A percentile compares a stretch with the other conserved stretches of the same genome.
These are phyloP conservation scores for Cotesia chilonis DNA, from an alignment of 1,140 invertebrate genomes.

Conservation along the genomic window DNA sequence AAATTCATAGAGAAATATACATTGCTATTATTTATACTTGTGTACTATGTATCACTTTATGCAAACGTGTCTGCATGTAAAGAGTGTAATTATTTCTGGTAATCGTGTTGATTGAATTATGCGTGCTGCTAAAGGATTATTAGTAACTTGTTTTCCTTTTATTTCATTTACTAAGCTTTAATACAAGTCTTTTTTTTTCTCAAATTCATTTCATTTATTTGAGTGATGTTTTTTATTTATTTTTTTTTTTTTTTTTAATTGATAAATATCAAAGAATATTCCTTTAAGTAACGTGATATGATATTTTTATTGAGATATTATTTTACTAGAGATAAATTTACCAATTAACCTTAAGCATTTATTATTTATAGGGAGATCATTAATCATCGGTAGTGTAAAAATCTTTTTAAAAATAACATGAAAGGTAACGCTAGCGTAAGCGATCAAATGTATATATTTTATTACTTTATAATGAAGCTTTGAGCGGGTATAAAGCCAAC, in stretches of 20 bases:
- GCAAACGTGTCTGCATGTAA: not conserved
- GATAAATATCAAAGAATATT: not conserved
- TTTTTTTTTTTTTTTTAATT: not conserved
- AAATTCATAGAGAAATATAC: constrained; percentile 3
- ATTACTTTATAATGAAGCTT: too few species aligned
- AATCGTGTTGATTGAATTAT: constrained; percentile 13
- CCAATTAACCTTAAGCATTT: constrained; percentile 7
- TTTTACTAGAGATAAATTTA: not conserved
- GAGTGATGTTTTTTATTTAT: not conserved
- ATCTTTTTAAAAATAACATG: too few species aligned
- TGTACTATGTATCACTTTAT: not conserved
- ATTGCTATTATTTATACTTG: constrained; percentile 5
- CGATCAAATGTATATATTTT: too few species aligned
- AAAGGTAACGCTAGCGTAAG: too few species aligned
- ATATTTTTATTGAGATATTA: not conserved
- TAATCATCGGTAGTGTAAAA: not conserved
- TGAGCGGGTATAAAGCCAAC: too few species aligned
- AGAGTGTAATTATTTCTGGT: constrained; percentile 14
- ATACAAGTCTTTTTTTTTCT: not conserved
- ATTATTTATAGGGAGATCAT: not conserved
- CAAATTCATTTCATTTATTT: not conserved
- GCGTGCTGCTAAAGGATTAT: not conserved
- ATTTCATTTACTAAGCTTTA: too few species aligned
- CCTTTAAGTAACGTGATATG: not conserved
- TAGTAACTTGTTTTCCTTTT: not conserved